Evolutionary conservation across 2,113 vertebrate species (phyloP).

Genomic region (Anas platyrhynchos): DNA sequence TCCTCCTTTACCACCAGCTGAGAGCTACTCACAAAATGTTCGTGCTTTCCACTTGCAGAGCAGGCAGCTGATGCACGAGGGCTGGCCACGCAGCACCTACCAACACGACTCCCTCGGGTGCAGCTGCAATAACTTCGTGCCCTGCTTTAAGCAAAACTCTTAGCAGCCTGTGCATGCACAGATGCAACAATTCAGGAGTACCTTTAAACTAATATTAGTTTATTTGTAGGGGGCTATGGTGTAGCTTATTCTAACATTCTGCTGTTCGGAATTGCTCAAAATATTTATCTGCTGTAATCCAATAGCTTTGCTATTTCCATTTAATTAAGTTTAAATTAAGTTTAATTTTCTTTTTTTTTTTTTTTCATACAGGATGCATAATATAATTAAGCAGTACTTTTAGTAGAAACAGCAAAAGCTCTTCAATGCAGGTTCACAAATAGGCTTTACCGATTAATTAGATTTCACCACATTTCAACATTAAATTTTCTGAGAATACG

Average conservation of each 20-base stretch:
- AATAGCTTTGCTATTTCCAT: not conserved
- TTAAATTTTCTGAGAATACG: not conserved
- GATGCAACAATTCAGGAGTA: rapidly evolving
- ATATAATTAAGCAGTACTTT: not conserved
- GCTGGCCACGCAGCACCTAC: rapidly evolving
- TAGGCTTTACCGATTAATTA: not conserved
- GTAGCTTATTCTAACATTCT: not conserved
- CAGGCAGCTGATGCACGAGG: not conserved
- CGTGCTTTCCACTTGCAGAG: not conserved
- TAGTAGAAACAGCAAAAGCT: not conserved
- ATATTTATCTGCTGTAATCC: not conserved
- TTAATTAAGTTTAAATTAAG: not conserved
- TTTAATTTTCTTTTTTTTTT: not conserved
- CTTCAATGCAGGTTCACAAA: not conserved
- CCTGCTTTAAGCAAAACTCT: not conserved
- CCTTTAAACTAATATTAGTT: not conserved
- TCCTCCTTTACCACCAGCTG: not conserved
- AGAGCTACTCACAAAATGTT: not conserved
- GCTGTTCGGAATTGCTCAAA: not conserved
- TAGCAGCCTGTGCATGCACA: not conserved
- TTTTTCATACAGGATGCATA: not conserved
- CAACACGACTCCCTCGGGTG: rapidly evolving
- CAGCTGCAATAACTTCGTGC: rapidly evolving
- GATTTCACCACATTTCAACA: not conserved
- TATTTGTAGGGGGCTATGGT: not conserved